These are phyloP conservation scores for Holcopasites calliopsidis DNA, from an alignment of 1,140 invertebrate genomes.

Conservation along the genomic window DNA sequence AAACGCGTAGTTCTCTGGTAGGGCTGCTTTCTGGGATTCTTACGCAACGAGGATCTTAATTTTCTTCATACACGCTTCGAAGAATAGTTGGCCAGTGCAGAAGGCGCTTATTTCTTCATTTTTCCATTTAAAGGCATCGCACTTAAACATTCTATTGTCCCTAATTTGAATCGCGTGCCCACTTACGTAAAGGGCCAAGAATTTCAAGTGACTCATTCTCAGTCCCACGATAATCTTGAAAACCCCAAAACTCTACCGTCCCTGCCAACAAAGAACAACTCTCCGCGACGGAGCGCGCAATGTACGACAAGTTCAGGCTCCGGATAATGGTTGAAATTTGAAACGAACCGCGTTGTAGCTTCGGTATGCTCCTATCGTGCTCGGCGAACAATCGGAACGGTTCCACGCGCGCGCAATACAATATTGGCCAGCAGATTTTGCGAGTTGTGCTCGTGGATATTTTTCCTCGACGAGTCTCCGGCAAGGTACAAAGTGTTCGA, in stretches of 20 bases:
- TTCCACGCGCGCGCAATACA: neutral
- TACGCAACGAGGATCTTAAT: no score
- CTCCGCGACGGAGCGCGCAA: neutral
- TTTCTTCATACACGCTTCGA: no score
- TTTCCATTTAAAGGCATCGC: no score
- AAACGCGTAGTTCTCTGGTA: neutral
- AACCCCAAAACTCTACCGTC: no score
- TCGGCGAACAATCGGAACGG: conserved; percentile 13
- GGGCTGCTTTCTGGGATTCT: no score
- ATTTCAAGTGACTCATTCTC: neutral
- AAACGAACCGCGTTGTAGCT: neutral
- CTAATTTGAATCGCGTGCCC: no score
- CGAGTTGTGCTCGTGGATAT: neutral
- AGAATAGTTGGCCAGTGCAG: no score
- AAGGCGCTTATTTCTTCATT: no score
- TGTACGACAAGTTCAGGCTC: neutral
- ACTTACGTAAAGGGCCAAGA: no score
- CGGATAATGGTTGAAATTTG: neutral
- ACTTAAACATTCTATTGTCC: no score
- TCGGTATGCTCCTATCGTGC: neutral
- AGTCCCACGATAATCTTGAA: neutral
- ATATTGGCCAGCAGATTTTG: conserved; percentile 5
- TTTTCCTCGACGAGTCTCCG: neutral
- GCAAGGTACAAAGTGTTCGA: conserved; percentile 13
- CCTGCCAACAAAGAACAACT: neutral